These are phyloP conservation scores for Dolichoris vasculosae DNA, from an alignment of 1,140 invertebrate species.

Conservation along the genomic window DNA sequence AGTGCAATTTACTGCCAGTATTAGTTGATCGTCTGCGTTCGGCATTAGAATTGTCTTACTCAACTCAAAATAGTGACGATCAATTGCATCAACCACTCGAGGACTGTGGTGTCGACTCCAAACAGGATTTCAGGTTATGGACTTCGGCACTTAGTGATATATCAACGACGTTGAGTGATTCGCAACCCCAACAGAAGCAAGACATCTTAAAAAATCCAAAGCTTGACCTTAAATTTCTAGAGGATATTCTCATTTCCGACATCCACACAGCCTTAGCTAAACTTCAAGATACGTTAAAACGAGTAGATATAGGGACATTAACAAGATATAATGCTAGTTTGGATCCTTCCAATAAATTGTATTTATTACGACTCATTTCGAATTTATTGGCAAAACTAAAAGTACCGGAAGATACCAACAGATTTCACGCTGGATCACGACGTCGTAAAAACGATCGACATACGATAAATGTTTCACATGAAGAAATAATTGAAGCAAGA, in stretches of 20 bases:
- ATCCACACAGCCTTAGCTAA: slow-evolving; percentile 85
- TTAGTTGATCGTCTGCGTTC: slow-evolving; percentile 72
- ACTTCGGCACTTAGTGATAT: slow-evolving; percentile 53
- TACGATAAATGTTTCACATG: slow-evolving; percentile 86
- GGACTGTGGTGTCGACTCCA: slow-evolving; percentile 62
- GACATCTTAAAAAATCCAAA: slow-evolving; percentile 54
- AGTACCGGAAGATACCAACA: slow-evolving; percentile 65
- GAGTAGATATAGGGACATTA: slow-evolving; percentile 73
- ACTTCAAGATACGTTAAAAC: slow-evolving; percentile 82
- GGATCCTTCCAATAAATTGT: slow-evolving; percentile 76
- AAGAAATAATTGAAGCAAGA: slow-evolving; percentile 85
- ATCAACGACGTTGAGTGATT: slow-evolving; percentile 53
- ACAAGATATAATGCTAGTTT: slow-evolving; percentile 73
- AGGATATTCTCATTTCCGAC: slow-evolving; percentile 80
- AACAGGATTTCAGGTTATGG: slow-evolving; percentile 64
- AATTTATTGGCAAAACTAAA: slow-evolving; percentile 83
- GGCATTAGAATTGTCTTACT: slow-evolving; percentile 67
- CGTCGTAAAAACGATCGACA: slow-evolving; percentile 78
- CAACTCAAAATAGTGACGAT: slow-evolving; percentile 60
- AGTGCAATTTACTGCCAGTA: slow-evolving; percentile 73
- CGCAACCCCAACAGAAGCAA: slow-evolving; percentile 20
- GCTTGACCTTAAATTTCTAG: slow-evolving; percentile 67
- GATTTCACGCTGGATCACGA: slow-evolving; percentile 58
- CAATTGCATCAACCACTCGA: slow-evolving; percentile 61
- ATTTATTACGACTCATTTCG: slow-evolving; percentile 83